A percentile compares a stretch with the other conserved stretches of the same genome.
Conservation (phyloP, 2,888 invertebrate genomes). For the Microplitis deprimator region DNA sequence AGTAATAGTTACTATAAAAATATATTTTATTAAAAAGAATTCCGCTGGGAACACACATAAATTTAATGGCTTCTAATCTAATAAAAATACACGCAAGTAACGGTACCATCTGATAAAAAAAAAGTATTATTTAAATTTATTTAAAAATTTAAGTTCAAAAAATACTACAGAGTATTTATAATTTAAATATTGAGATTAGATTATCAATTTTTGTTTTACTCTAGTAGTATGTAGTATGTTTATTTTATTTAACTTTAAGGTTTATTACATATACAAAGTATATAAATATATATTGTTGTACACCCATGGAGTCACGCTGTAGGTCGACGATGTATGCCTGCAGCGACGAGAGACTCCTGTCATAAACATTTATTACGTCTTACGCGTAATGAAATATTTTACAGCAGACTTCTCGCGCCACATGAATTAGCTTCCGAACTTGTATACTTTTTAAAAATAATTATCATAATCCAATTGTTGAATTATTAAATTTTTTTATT, state of each 20-base stretch:
- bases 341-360: conserved; percentile 39
- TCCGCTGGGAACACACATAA: too few relatives aligned
- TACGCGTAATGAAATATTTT: conserved; percentile 58
- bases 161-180: too few relatives aligned
- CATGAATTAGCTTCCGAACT: conserved; percentile 49
- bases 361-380: conserved; percentile 58
- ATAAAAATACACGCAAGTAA: too few relatives aligned
- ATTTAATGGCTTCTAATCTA: too few relatives aligned
- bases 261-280: too few relatives aligned
- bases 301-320: conserved; percentile 19
- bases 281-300: not conserved
- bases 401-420: conserved; percentile 48
- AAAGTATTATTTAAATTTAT: too few relatives aligned
- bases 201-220: too few relatives aligned
- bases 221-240: too few relatives aligned
- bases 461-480: conserved; percentile 25
- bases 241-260: too few relatives aligned
- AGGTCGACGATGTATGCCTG: conserved; percentile 21
- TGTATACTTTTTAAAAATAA: conserved; percentile 28
- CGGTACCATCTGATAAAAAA: too few relatives aligned
- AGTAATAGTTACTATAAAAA: not conserved
- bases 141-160: too few relatives aligned
- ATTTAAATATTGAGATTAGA: too few relatives aligned
- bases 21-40: not conserved
- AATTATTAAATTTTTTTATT: not conserved